Evolutionary conservation across 92 coral and sea anemone species (phyloP).

Genomic region (Heteractis magnifica): DNA sequence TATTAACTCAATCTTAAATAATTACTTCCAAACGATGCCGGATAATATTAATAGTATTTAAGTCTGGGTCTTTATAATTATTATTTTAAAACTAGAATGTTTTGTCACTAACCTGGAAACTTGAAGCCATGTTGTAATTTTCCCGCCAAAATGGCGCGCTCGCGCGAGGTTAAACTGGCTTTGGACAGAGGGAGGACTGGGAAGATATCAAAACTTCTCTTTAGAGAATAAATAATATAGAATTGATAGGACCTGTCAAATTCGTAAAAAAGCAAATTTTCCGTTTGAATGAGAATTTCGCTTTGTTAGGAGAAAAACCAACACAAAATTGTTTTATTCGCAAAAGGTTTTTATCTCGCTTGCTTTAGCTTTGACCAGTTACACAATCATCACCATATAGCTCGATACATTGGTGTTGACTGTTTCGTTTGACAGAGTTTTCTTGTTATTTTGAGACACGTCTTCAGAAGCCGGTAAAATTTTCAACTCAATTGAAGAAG

Average conservation of each 20-base stretch:
- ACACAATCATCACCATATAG: constrained; percentile 29
- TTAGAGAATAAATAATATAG: too few species aligned
- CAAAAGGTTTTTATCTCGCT: neutral
- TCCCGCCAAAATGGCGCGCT: constrained; percentile 6
- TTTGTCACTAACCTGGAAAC: too few species aligned
- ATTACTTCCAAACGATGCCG: too few species aligned
- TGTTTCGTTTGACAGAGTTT: constrained; percentile 17
- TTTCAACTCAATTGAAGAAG: constrained; percentile 21
- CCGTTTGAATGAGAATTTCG: too few species aligned
- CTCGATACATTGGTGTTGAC: constrained; percentile 26
- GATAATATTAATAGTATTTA: too few species aligned
- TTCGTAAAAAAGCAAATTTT: too few species aligned
- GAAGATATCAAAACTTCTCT: neutral
- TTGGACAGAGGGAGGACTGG: neutral
- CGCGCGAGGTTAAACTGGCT: neutral
- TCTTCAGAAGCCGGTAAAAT: constrained; percentile 21
- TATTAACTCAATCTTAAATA: too few species aligned
- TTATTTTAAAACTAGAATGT: too few species aligned
- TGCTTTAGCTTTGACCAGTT: neutral
- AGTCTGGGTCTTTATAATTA: too few species aligned
- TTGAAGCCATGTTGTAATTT: neutral
- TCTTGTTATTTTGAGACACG: neutral
- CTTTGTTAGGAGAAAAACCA: neutral
- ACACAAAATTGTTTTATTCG: neutral
- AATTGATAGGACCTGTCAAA: too few species aligned